These are phyloP conservation scores for Glyptemys insculpta DNA, from an alignment of 2,797 vertebrate species.

Conservation along the genomic window DNA sequence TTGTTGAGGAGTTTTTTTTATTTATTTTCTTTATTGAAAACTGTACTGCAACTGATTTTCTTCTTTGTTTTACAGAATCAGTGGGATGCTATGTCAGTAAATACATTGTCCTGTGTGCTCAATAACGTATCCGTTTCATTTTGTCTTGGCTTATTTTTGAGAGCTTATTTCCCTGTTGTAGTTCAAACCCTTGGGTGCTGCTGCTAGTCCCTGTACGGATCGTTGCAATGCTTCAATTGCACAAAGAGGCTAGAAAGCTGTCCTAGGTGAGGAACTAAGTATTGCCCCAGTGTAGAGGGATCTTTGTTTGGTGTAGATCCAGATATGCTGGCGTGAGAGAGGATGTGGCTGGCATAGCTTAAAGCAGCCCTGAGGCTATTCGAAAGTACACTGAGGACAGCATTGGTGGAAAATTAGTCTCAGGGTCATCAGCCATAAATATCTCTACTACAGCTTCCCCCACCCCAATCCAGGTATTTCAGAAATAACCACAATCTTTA, in stretches of 20 bases:
- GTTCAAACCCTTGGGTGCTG: background rate
- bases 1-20: background rate
- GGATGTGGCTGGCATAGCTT: background rate
- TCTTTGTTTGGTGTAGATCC: background rate
- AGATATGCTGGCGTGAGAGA: background rate
- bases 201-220: background rate
- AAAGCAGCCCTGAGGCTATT: background rate
- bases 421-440: background rate
- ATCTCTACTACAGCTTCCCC: background rate
- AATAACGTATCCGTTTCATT: background rate
- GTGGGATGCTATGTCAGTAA: background rate
- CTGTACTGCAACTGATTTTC: background rate
- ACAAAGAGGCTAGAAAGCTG: background rate
- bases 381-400: background rate
- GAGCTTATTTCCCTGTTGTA: constrained; percentile 20
- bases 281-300: background rate
- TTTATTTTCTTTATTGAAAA: background rate
- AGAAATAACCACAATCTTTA: background rate
- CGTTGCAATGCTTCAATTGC: background rate
- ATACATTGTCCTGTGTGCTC: background rate
- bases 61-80: background rate
- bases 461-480: background rate
- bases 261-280: background rate
- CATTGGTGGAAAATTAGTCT: background rate
- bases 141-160: constrained; percentile 31